phyloP scores from a whole-genome alignment of 2,888 invertebrate species.

The Podotricha telesiphe region DNA sequence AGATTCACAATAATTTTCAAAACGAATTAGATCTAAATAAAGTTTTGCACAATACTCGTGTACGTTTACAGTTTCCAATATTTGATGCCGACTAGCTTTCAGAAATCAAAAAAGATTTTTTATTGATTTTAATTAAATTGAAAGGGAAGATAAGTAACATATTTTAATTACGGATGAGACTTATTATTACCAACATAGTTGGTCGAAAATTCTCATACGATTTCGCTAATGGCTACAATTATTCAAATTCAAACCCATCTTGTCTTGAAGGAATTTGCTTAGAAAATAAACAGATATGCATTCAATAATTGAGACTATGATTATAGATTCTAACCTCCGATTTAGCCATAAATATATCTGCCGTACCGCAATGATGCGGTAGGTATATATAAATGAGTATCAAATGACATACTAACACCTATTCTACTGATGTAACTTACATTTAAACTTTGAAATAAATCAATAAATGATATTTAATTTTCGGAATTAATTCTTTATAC shows the following conservation, averaged over 20 bases:
- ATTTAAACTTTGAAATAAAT: not conserved
- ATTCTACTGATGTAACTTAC: conserved; percentile 1
- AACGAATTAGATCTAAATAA: no score
- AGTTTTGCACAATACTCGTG: no score
- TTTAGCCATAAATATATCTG: conserved; percentile 19
- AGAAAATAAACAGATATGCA: conserved; percentile 30
- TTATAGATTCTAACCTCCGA: conserved; percentile 16
- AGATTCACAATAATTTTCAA: no score
- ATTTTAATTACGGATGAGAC: not conserved
- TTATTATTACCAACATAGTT: not conserved
- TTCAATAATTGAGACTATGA: conserved; percentile 8
- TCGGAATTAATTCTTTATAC: not conserved
- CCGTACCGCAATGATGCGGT: conserved; percentile 19
- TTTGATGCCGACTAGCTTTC: no score
- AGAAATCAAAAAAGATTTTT: not conserved
- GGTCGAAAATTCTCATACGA: not conserved
- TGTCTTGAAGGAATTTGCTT: not conserved
- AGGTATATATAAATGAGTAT: conserved; percentile 29
- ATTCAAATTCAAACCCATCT: not conserved
- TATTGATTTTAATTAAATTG: not conserved
- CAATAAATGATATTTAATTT: not conserved
- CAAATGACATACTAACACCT: conserved; percentile 20
- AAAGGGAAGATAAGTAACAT: not conserved
- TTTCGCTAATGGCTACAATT: not conserved
- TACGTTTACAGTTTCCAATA: no score